Evolutionary conservation across 1,140 invertebrate species (phyloP), one percentile per base, ranked within the genome.

Genomic region (Drosophila takahashii): DNA sequence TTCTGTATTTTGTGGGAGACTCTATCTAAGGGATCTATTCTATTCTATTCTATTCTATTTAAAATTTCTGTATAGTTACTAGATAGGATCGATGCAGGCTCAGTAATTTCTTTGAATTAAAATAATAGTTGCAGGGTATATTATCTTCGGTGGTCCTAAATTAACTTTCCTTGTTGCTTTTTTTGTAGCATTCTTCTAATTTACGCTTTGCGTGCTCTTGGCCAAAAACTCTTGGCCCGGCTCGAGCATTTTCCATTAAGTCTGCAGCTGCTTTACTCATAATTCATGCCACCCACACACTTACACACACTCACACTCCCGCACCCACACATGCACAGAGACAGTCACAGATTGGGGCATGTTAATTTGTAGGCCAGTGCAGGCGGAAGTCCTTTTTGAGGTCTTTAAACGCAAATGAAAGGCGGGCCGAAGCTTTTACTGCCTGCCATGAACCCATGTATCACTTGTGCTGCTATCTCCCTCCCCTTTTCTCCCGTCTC

Each of bases 371-470:
- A 79, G 79, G 83, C 75, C 84, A 81, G 62, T 89, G 79, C 79
- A 79, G 64, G 71, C 84, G 83, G 84, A 87, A 83, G 79, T 87
- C 75, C 79, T 83, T 83, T 70, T 77, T 79, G 80, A 81, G 79
- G 84, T 87, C 83, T 89, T 87, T 89, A 87, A 83, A 79, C 83
- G 83, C 79, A 87, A 87, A 87, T 87, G 83, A 87, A 86, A 81
- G 78, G 64, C 81, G 60, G 80, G 67, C 65, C 71, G 70, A 81
- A 77, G 83, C 75, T 86, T 86, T 86, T 86, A 87, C 79, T 72
- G 83, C 83, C 71, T 65, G 66, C 76, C 84, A 87, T 64, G 32
- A 79, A 53, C 75, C 86, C 83, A 83, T 89, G 83, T 83, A 89
- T 87, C 84, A 89, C 77, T 89, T 77, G 65, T 65, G 54, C 41